These are phyloP conservation scores for Gambelia wislizenii DNA, from an alignment of 2,797 vertebrate genomes.

Conservation along the genomic window DNA sequence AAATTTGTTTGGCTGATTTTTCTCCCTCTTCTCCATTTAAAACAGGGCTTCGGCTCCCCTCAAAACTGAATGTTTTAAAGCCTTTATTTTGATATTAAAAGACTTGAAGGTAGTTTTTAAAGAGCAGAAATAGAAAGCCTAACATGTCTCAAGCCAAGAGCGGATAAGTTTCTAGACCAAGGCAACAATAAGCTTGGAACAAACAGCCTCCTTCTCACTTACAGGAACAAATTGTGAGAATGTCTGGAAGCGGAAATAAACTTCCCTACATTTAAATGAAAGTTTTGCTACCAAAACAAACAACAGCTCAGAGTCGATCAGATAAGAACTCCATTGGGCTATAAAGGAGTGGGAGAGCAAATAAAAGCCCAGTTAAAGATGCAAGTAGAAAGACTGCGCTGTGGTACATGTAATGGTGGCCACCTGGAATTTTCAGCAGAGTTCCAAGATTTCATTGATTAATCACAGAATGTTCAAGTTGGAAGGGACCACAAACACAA, in stretches of 20 bases:
- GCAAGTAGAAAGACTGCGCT: not conserved
- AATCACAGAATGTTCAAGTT: too few relatives aligned
- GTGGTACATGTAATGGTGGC: not conserved
- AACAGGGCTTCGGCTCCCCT: not conserved
- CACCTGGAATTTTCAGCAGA: not conserved
- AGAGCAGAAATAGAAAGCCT: constrained; percentile 25
- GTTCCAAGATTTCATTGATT: too few relatives aligned
- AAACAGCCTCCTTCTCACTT: constrained; percentile 39
- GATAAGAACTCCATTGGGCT: not conserved
- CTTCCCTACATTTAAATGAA: constrained; percentile 52
- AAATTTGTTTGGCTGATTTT: not conserved
- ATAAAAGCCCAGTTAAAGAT: not conserved
- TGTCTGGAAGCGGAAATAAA: constrained; percentile 39
- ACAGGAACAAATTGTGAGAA: constrained; percentile 56
- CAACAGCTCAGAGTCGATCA: constrained; percentile 27
- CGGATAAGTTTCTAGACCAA: constrained; percentile 27
- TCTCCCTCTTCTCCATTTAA: not conserved
- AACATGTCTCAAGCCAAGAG: accelerated
- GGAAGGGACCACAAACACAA: too few relatives aligned
- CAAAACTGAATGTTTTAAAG: not conserved
- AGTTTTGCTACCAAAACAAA: constrained; percentile 57
- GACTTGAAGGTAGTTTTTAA: accelerated
- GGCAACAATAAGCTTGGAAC: constrained; percentile 42
- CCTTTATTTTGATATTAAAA: not conserved
- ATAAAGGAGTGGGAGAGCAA: constrained; percentile 16